These are phyloP conservation scores for Monodelphis domestica DNA, from an alignment of 2,797 vertebrate genomes.

Conservation along the genomic window DNA sequence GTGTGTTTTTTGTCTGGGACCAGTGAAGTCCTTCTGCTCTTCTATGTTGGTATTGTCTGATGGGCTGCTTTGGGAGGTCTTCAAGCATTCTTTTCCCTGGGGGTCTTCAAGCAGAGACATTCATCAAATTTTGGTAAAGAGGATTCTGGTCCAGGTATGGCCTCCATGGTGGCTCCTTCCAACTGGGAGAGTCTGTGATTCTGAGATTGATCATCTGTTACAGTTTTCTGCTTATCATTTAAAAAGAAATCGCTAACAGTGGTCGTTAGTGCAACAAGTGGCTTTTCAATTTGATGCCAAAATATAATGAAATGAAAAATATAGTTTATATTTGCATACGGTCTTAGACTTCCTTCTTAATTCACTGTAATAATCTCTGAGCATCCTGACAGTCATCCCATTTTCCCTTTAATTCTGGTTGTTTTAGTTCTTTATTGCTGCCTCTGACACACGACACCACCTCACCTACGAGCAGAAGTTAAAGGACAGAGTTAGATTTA, in stretches of 20 bases:
- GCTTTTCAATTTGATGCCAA: background rate
- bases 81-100: background rate
- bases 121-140: background rate
- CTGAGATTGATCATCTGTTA: background rate
- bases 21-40: background rate
- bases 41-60: background rate
- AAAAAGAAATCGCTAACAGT: conserved; percentile 15
- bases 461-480: background rate
- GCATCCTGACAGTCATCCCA: background rate
- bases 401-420: background rate
- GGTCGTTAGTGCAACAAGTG: background rate
- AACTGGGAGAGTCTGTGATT: background rate
- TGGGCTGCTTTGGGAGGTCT: background rate
- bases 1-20: background rate
- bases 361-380: background rate
- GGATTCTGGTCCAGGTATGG: background rate
- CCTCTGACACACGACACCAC: background rate
- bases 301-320: background rate
- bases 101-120: background rate
- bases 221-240: background rate
- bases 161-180: background rate
- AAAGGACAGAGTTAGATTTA: conserved; percentile 39
- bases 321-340: background rate
- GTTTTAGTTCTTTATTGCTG: background rate
- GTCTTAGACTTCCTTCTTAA: background rate